Evolutionary conservation across 2,797 vertebrate species (phyloP).

Genomic region (Geotrypetes seraphini): DNA sequence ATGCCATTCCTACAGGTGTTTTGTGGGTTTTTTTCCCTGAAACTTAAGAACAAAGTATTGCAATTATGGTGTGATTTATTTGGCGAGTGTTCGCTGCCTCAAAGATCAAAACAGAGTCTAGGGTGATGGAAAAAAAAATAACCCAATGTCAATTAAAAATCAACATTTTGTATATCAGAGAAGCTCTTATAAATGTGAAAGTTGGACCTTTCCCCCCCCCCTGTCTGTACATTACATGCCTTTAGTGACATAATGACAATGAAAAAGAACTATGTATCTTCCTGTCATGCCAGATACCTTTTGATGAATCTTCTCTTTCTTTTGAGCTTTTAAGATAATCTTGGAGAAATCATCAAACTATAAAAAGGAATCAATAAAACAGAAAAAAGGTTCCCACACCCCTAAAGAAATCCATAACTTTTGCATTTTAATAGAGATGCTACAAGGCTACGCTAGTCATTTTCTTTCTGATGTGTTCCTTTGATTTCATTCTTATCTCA

Average conservation of each 20-base stretch:
- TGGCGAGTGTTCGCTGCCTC: too few species aligned
- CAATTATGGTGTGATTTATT: too few species aligned
- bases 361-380: slow-evolving; percentile 64
- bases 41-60: too few species aligned
- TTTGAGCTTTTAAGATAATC: slow-evolving; percentile 70
- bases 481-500: slow-evolving; percentile 61
- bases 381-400: slow-evolving; percentile 56
- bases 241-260: slow-evolving; percentile 20
- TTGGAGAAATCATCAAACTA: slow-evolving; percentile 67
- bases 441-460: slow-evolving; percentile 47
- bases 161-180: too few species aligned
- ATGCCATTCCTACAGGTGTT: too few species aligned
- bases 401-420: slow-evolving; percentile 60
- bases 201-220: background rate
- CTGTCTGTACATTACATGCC: background rate
- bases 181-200: too few species aligned
- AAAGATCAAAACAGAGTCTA: too few species aligned
- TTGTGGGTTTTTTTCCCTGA: too few species aligned
- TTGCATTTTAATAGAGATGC: slow-evolving; percentile 64
- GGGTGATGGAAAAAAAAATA: too few species aligned
- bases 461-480: slow-evolving; percentile 63
- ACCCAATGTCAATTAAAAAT: too few species aligned
- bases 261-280: slow-evolving; percentile 20
- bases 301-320: slow-evolving; percentile 52
- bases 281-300: slow-evolving; percentile 46